These are phyloP conservation scores for Psilopogon haemacephalus DNA, from an alignment of 2,113 vertebrate species.

Conservation along the genomic window DNA sequence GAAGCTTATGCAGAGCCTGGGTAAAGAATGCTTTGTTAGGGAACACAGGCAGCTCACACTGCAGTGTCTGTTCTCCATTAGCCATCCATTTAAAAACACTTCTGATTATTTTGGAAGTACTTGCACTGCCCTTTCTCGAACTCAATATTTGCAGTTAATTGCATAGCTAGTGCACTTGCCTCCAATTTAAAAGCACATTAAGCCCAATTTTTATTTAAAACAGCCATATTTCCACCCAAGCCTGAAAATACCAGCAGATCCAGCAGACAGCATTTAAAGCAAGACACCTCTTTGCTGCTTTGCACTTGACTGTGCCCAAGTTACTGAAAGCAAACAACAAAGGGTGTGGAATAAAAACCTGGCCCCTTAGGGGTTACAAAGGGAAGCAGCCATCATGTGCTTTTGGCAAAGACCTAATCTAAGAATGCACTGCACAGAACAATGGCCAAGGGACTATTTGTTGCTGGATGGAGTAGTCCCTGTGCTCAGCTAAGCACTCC, in stretches of 20 bases:
- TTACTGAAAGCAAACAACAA: neutral
- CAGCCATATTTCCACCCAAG: constrained; percentile 23
- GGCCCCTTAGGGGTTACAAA: neutral
- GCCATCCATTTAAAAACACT: constrained; percentile 61
- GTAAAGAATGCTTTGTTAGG: constrained; percentile 69
- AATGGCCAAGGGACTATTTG: neutral
- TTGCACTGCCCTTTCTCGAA: constrained; percentile 47
- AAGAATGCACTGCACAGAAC: neutral
- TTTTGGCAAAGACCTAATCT: neutral
- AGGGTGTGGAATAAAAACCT: neutral
- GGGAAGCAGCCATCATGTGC: neutral
- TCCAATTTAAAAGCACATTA: constrained; percentile 59
- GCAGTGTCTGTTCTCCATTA: constrained; percentile 63
- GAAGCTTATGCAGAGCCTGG: constrained; percentile 56
- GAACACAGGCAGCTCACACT: constrained; percentile 59
- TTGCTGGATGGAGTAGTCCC: neutral
- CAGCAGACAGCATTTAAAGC: neutral
- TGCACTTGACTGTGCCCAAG: neutral
- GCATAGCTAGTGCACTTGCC: constrained; percentile 50
- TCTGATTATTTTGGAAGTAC: constrained; percentile 61
- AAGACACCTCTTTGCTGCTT: neutral
- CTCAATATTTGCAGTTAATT: constrained; percentile 56
- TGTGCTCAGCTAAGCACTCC: neutral
- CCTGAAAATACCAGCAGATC: neutral
- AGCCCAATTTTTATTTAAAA: constrained; percentile 59